Evolutionary conservation across 1,140 invertebrate species (phyloP).

Genomic region (Reticulitermes speratus): DNA sequence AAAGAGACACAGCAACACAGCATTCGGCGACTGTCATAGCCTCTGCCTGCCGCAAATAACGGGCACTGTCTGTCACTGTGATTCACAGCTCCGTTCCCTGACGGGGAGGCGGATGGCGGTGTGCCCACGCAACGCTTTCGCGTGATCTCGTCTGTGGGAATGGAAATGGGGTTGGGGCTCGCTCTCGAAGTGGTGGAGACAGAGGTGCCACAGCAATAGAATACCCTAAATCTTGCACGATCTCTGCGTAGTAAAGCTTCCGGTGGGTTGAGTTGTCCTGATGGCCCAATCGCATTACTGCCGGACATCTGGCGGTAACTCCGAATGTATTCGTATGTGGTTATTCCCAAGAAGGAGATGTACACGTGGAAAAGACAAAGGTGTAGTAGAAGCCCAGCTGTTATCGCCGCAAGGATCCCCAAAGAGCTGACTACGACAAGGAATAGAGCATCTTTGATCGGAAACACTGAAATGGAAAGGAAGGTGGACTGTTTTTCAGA

Average conservation of each 20-base stretch:
- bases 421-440: conserved; percentile 63
- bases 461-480: conserved; percentile 39
- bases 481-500: conserved; percentile 26
- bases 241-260: background rate
- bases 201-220: background rate
- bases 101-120: background rate
- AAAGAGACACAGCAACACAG: background rate
- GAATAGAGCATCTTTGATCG: conserved; percentile 57
- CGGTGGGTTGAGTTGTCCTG: background rate
- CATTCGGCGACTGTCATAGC: background rate
- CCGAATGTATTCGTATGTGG: conserved; percentile 86
- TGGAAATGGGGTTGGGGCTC: background rate
- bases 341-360: conserved; percentile 78
- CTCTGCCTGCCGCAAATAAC: background rate
- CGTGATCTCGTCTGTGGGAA: background rate
- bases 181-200: background rate
- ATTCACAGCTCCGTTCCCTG: background rate
- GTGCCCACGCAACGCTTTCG: background rate
- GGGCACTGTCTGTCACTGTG: background rate
- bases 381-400: conserved; percentile 78
- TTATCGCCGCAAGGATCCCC: conserved; percentile 69
- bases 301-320: conserved; percentile 37
- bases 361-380: conserved; percentile 88
- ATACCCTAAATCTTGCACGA: background rate
- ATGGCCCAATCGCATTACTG: background rate